phyloP scores from a whole-genome alignment of 2,888 invertebrate species.

The Creontiades dilutus region DNA sequence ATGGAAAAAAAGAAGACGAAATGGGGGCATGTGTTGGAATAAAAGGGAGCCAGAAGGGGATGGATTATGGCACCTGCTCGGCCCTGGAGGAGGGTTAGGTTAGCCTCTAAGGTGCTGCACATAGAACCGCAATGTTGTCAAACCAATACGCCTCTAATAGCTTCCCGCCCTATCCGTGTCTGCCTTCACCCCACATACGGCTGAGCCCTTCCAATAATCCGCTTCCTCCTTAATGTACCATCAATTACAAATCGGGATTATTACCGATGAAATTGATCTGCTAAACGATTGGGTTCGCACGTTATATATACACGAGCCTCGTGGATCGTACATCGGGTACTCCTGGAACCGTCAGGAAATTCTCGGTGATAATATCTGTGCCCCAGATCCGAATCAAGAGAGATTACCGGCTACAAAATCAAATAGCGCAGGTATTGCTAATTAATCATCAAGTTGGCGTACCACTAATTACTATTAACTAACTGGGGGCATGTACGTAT shows the following conservation, averaged over 20 bases:
- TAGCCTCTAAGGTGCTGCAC: conserved; percentile 43
- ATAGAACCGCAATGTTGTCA: conserved; percentile 70
- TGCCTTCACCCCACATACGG: conserved; percentile 1
- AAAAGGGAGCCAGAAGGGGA: conserved; percentile 33
- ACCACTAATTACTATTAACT: conserved; percentile 28
- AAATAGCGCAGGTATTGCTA: conserved; percentile 13
- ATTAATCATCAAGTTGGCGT: background rate
- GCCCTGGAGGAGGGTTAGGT: conserved; percentile 29
- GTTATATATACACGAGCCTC: too few relatives aligned
- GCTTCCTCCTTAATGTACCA: background rate
- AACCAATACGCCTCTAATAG: conserved; percentile 67
- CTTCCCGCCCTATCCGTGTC: background rate
- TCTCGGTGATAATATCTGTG: background rate
- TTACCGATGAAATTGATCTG: conserved; percentile 17
- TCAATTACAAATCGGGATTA: conserved; percentile 27
- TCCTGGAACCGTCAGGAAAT: background rate
- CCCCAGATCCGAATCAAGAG: background rate
- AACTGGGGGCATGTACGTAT: background rate
- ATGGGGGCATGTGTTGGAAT: conserved; percentile 36
- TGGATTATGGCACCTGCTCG: conserved; percentile 67
- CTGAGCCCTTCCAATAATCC: conserved; percentile 20
- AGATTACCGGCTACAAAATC: background rate
- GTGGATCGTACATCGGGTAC: background rate
- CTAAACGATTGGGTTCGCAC: background rate
- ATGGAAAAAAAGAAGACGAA: conserved; percentile 22